Evolutionary conservation across 2,888 invertebrate genomes (phyloP).

Genomic region (Sphaeridia pumilis): DNA sequence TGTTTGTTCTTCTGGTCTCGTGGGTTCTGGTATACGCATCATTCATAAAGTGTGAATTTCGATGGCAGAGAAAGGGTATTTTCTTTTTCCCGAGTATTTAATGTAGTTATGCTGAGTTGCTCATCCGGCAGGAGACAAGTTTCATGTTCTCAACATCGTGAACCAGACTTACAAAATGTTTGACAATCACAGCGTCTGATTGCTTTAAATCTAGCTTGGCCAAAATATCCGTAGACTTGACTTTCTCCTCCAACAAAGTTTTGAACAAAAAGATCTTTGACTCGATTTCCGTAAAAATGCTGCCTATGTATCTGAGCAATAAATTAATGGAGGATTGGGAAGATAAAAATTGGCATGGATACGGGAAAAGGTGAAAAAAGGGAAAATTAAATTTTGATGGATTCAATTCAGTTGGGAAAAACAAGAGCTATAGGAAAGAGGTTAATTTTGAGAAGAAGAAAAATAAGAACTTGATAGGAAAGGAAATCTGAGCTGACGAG

Average conservation of each 20-base stretch:
- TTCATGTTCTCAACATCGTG: constrained; percentile 21
- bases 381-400: no score
- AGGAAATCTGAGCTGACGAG: no score
- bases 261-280: constrained; percentile 36
- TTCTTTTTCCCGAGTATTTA: neutral
- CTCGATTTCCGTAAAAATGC: constrained; percentile 33
- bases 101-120: constrained; percentile 1
- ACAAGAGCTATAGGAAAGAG: no score
- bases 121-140: neutral
- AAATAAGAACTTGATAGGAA: no score
- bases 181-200: constrained; percentile 31
- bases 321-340: no score
- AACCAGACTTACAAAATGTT: constrained; percentile 23
- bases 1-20: neutral
- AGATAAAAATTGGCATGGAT: no score
- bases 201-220: constrained; percentile 24
- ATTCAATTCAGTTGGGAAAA: no score
- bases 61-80: neutral
- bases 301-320: constrained; percentile 33
- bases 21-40: neutral
- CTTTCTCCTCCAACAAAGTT: constrained; percentile 14
- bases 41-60: neutral
- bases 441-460: no score
- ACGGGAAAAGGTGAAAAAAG: no score
- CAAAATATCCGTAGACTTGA: constrained; percentile 7